Percentiles rank a stretch among this genome's conserved stretches.
Conservation (phyloP, 2,888 invertebrate species). For the Alloscopus bannaensis region DNA sequence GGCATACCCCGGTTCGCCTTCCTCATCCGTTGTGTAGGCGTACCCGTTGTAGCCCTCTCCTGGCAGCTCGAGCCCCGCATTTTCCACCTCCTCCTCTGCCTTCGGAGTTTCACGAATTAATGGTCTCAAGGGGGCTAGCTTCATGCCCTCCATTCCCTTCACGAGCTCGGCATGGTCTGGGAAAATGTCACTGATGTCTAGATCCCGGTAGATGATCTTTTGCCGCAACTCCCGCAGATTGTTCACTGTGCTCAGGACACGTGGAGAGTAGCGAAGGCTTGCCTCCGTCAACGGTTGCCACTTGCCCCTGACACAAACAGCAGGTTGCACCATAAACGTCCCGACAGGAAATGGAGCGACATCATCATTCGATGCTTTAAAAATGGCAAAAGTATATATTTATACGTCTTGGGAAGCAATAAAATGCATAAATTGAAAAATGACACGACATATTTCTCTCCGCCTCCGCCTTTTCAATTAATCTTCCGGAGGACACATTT, state of each 20-base stretch:
- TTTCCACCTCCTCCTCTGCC: no score
- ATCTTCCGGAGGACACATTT: background rate
- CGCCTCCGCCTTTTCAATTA: background rate
- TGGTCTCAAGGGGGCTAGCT: slow-evolving; percentile 5
- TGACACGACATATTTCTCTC: background rate
- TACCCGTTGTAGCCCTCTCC: slow-evolving; percentile 16
- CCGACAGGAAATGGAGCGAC: slow-evolving; percentile 69
- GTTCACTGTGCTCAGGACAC: slow-evolving; percentile 62
- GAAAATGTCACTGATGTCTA: slow-evolving; percentile 53
- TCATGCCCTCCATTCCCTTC: slow-evolving; percentile 23
- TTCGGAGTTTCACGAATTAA: no score
- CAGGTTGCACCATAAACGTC: slow-evolving; percentile 72
- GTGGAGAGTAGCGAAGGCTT: slow-evolving; percentile 49
- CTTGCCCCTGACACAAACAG: slow-evolving; percentile 64
- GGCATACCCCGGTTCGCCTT: slow-evolving; percentile 28
- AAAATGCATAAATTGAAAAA: no score
- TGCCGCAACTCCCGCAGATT: slow-evolving; percentile 67
- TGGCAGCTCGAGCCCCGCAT: background rate
- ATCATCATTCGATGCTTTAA: no score
- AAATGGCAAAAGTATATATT: no score
- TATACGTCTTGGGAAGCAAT: no score
- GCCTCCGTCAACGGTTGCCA: slow-evolving; percentile 69
- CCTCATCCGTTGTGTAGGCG: slow-evolving; percentile 15
- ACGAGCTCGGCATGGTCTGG: slow-evolving; percentile 59
- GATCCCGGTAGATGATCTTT: slow-evolving; percentile 65